These are phyloP conservation scores for Syngnathus scovelli DNA, from an alignment of 2,113 vertebrate species.

Conservation along the genomic window DNA sequence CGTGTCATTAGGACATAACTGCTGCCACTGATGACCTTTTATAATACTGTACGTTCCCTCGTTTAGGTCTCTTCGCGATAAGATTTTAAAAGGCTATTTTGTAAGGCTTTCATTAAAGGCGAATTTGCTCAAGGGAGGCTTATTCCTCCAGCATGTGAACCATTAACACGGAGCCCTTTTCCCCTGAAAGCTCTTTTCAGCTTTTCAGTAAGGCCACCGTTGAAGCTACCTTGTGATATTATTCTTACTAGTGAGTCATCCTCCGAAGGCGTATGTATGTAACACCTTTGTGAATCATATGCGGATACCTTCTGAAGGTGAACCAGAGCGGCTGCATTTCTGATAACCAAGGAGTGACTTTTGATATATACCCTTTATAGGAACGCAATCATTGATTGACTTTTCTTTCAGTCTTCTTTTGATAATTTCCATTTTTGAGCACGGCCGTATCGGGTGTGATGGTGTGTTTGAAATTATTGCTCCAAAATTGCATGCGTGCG, in stretches of 20 bases:
- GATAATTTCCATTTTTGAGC: constrained; percentile 1
- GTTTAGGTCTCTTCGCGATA: neutral
- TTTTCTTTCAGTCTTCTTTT: neutral
- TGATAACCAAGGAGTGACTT: constrained; percentile 12
- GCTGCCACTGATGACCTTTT: neutral
- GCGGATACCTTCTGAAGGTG: constrained; percentile 6
- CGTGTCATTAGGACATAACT: neutral
- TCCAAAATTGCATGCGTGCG: neutral
- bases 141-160: neutral
- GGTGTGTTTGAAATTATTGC: constrained; percentile 1
- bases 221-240: neutral
- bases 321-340: constrained; percentile 13
- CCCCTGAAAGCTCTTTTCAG: neutral
- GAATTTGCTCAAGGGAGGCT: neutral
- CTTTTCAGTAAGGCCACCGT: neutral
- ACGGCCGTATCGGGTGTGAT: constrained; percentile 16
- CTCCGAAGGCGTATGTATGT: neutral
- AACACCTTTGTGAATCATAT: neutral
- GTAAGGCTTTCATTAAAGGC: neutral
- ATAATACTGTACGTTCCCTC: neutral
- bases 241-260: neutral
- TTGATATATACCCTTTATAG: constrained; percentile 30
- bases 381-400: constrained; percentile 32
- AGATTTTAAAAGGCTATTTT: neutral
- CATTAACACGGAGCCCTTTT: neutral